Evolutionary conservation across 2,113 vertebrate species (phyloP), one percentile per base, ranked within the genome.

Genomic region (Lanius ludovicianus): DNA sequence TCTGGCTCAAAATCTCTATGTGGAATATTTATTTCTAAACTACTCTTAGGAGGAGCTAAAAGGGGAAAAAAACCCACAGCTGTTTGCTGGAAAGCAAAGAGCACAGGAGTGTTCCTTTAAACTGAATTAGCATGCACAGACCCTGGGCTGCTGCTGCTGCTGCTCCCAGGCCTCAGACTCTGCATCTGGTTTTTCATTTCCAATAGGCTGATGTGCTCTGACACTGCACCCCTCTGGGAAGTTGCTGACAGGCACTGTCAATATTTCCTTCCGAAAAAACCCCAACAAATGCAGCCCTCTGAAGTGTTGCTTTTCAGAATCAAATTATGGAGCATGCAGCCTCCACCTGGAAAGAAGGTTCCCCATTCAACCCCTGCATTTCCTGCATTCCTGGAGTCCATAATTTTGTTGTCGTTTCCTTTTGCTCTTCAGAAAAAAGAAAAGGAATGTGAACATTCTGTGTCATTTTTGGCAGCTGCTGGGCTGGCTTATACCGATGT

Each of bases 151-250:
- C 93, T 71, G 46, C 35, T n/a, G 90, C 7, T 77, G 91, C 84
- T 74, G 90, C 87, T 97, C 60, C 85, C 93, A 92, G 89, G 82
- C 92, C 91, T 63, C 71, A 85, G 93, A 55, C 63, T 86, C 80
- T 90, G 90, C 94, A 70, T 93, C 92, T 95, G 89, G 14, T 56
- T 93, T 91, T 90, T 77, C 90, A 74, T 90, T 85, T 89, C 68
- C 91, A 83, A 9, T 39, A 33, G 64, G 63, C 91, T 96, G 41
- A 96, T 88, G 88, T 79, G 92, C 87, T 88, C 31, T 94, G 96
- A 96, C 93, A 95, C 90, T 68, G 89, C 87, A 65, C 75, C 91
- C 93, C 93, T 83, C 67, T 68, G 96, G 95, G 96, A 92, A 80
- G 90, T 2, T 86, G 85, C 92, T 41, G 25, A 93, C 71, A 77